phyloP scores from a whole-genome alignment of 1,140 invertebrate genomes.

The Drosophila micromelanica region DNA sequence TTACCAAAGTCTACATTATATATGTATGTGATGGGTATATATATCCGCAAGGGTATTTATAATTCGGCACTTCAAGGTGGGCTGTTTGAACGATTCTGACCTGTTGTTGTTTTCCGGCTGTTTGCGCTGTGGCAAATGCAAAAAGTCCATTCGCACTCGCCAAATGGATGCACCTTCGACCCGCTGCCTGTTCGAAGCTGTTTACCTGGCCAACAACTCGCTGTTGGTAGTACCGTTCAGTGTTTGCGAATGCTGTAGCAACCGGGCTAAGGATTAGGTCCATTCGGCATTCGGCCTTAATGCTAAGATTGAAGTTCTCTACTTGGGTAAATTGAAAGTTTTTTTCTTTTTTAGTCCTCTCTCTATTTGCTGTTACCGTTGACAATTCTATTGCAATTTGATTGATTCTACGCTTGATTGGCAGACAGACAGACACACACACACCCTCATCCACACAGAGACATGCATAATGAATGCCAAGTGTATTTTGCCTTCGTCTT shows the following conservation, averaged over 20 bases:
- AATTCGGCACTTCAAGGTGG: too few species aligned
- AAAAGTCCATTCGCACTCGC: constrained; percentile 61
- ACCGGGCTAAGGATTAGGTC: constrained; percentile 3
- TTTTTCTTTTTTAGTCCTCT: constrained; percentile 9
- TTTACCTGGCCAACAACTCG: constrained; percentile 29
- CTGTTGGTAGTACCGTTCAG: neutral
- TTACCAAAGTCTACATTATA: too few species aligned
- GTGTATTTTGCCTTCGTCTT: constrained; percentile 53
- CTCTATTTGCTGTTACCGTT: constrained; percentile 47
- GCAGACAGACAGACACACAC: constrained; percentile 21
- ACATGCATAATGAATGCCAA: constrained; percentile 70
- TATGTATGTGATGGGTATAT: neutral
- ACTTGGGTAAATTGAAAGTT: constrained; percentile 11
- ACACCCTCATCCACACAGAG: neutral
- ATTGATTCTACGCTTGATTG: constrained; percentile 75
- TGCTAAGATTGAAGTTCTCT: neutral
- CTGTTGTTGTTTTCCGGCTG: constrained; percentile 18
- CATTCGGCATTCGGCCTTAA: neutral
- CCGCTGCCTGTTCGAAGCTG: constrained; percentile 5
- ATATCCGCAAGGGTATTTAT: too few species aligned
- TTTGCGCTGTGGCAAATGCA: constrained; percentile 69
- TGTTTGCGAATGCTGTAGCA: neutral
- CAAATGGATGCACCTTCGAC: constrained; percentile 39
- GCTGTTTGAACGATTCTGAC: neutral
- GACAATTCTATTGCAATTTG: constrained; percentile 73